phyloP scores from a whole-genome alignment of 2,888 invertebrate species.

The Amphipoea lucens region DNA sequence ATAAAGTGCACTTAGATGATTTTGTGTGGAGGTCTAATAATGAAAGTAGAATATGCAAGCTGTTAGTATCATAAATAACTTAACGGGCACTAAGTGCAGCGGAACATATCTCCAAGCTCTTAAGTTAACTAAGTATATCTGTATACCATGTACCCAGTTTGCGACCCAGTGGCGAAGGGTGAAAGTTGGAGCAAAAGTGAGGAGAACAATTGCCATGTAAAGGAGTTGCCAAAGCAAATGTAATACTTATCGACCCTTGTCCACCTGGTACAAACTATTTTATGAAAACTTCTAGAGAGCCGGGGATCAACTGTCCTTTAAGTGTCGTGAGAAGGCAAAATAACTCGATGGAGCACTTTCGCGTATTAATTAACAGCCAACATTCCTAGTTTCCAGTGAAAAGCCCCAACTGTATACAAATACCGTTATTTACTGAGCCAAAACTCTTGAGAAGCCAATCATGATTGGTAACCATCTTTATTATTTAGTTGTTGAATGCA shows the following conservation, averaged over 20 bases:
- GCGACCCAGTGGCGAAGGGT: neutral
- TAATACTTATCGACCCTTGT: neutral
- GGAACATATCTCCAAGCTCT: neutral
- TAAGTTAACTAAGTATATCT: neutral
- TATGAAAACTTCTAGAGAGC: neutral
- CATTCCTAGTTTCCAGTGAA: constrained; percentile 23
- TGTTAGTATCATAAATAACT: constrained; percentile 1
- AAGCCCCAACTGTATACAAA: neutral
- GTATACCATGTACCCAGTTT: neutral
- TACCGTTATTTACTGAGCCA: constrained; percentile 3
- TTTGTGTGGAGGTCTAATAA: neutral
- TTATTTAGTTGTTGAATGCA: neutral
- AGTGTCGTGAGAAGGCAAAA: constrained; percentile 13
- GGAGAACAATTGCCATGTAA: neutral
- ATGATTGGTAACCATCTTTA: neutral
- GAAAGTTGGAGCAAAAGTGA: neutral
- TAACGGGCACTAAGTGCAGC: neutral
- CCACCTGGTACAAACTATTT: neutral
- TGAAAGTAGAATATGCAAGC: constrained; percentile 11
- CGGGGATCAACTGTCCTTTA: neutral
- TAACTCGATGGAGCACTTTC: constrained; percentile 38
- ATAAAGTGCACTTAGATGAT: neutral
- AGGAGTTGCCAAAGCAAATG: constrained; percentile 5
- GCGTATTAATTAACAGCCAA: constrained; percentile 24
- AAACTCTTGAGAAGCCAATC: constrained; percentile 5